These are phyloP conservation scores for Lindbergichthys nudifrons DNA, from an alignment of 2,797 vertebrate species.

Conservation along the genomic window DNA sequence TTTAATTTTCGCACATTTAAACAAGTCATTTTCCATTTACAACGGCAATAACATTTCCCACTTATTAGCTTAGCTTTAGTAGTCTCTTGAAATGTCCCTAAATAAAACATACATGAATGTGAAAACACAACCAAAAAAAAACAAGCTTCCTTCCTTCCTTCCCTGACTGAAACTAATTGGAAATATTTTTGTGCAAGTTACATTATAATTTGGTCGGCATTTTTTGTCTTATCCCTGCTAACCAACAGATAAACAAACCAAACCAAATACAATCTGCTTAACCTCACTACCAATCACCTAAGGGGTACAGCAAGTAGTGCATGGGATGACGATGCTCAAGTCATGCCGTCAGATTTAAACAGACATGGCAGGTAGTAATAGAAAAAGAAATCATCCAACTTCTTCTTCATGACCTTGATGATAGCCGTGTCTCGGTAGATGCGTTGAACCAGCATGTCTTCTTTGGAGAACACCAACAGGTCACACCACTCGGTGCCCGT, in stretches of 20 bases:
- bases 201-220: too few species aligned
- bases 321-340: not conserved
- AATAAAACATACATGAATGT: not conserved
- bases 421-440: slow-evolving; percentile 47
- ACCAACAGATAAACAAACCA: too few species aligned
- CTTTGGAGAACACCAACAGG: slow-evolving; percentile 50
- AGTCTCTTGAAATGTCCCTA: not conserved
- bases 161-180: not conserved
- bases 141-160: too few species aligned
- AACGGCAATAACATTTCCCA: not conserved
- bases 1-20: not conserved
- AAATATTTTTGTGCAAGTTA: not conserved
- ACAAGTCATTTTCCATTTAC: not conserved
- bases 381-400: slow-evolving; percentile 64
- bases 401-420: slow-evolving; percentile 48
- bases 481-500: slow-evolving; percentile 64
- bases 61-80: not conserved
- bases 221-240: too few species aligned
- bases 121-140: not conserved
- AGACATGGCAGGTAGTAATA: slow-evolving; percentile 53
- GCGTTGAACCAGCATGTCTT: slow-evolving; percentile 63
- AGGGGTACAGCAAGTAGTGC: not conserved
- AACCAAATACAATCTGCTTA: too few species aligned
- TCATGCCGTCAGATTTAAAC: not conserved
- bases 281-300: not conserved